Evolutionary conservation across 2,888 invertebrate species (phyloP).

Genomic region (Lochmaea crataegi): DNA sequence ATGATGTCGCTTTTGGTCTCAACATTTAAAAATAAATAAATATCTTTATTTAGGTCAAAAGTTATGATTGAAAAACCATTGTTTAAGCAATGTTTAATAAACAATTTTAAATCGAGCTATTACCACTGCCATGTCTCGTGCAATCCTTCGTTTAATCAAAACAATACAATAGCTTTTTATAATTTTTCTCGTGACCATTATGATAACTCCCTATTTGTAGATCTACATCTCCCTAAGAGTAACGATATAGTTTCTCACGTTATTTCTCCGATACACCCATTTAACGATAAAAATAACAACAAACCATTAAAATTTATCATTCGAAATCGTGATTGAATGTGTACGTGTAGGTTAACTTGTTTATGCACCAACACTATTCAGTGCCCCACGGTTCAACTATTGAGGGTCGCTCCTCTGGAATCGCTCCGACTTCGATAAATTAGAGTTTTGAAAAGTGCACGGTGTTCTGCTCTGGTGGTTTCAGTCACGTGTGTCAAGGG

Average conservation of each 20-base stretch:
- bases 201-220: background rate
- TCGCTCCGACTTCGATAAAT: conserved; percentile 52
- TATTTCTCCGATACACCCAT: conserved; percentile 25
- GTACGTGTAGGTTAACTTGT: conserved; percentile 38
- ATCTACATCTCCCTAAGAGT: background rate
- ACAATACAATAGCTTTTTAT: too few species aligned
- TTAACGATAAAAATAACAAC: conserved; percentile 46
- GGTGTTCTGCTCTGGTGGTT: conserved; percentile 37
- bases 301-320: conserved; percentile 52
- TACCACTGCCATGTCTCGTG: too few species aligned
- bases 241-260: conserved; percentile 38
- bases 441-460: conserved; percentile 44
- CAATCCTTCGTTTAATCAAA: too few species aligned
- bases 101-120: too few species aligned
- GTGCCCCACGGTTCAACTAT: conserved; percentile 33
- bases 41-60: too few species aligned
- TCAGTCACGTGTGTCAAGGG: conserved; percentile 44
- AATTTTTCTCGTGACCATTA: background rate
- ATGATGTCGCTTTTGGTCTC: background rate
- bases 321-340: conserved; percentile 45
- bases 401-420: conserved; percentile 44
- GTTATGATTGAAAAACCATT: too few species aligned
- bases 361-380: conserved; percentile 36
- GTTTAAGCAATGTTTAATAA: too few species aligned
- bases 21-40: too few species aligned